Evolutionary conservation across 2,113 vertebrate genomes (phyloP).

Genomic region (Salvator merianae): DNA sequence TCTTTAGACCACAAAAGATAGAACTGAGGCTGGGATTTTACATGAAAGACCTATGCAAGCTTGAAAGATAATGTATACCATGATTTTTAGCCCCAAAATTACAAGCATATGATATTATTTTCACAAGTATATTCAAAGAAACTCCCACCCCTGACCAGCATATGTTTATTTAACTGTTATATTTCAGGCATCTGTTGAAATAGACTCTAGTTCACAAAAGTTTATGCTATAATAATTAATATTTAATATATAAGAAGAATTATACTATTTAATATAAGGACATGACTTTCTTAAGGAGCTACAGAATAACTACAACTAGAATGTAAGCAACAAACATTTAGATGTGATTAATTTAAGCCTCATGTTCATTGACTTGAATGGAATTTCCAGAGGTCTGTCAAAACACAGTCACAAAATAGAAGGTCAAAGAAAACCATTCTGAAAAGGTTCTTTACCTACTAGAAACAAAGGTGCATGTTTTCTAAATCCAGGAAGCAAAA

Average conservation of each 20-base stretch:
- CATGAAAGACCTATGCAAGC: neutral
- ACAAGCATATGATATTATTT: fast-evolving
- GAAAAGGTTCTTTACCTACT: neutral
- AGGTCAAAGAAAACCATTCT: neutral
- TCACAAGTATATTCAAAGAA: neutral
- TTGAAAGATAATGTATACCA: neutral
- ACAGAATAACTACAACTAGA: too few relatives aligned
- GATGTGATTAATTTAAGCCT: neutral
- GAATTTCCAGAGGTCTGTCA: neutral
- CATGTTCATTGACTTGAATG: neutral
- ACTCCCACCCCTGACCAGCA: neutral
- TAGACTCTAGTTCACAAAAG: too few relatives aligned
- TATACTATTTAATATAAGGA: too few relatives aligned
- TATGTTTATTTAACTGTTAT: neutral
- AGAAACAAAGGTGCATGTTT: neutral
- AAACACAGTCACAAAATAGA: fast-evolving
- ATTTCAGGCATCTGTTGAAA: too few relatives aligned
- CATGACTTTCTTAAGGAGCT: too few relatives aligned
- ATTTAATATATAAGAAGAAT: too few relatives aligned
- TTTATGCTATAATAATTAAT: too few relatives aligned
- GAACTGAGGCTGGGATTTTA: fast-evolving
- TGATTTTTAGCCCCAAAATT: neutral
- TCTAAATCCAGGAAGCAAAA: neutral
- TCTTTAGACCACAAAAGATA: conserved; percentile 3
- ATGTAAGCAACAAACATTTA: too few relatives aligned